Evolutionary conservation across 2,113 vertebrate species (phyloP), one percentile per base, ranked within the genome.

Genomic region (Cryptotis parvus): DNA sequence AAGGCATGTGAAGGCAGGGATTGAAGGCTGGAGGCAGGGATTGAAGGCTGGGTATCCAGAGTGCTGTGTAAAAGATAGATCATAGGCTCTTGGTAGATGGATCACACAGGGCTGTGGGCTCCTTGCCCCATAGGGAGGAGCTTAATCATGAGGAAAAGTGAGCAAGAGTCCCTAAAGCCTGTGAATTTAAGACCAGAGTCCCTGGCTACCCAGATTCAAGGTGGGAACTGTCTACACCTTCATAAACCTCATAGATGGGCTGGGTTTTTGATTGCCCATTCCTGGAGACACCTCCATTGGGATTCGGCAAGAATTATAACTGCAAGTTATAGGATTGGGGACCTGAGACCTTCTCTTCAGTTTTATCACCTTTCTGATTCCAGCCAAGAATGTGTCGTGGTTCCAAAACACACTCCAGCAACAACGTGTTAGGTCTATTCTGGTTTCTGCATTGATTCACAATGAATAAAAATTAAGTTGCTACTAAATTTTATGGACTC

Each of bases 341-440:
- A 88, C 88, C 91, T 92, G 90, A 63, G 78, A 77, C 92, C 87
- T 94, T 68, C 84, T 94, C 79, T 92, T 89, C 72, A 84, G 61
- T 69, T 91, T 94, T 85, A 93, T 78, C 88, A 87, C 87, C 93
- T 96, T 94, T 94, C 70, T 63, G 77, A 86, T 91, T 88, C 65
- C 37, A 93, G 92, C 91, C 94, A 94, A 95, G 94, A 95, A 91
- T 92, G 91, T 96, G 92, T 95, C 20, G 14, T 91, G 63, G 84
- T 87, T 89, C 91, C 88, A 90, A 87, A 91, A 86, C 83, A 92
- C 81, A 52, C 76, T 88, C 90, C 90, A 78, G 69, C 85, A 66
- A 45, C 61, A 78, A 73, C 43, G 78, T 91, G 86, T 90, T 94
- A 91, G 82, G 35, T 74, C 94, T 96, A 93, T 95, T 95, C 27